phyloP scores from a whole-genome alignment of 1,140 invertebrate genomes.

The Mizuhopecten yessoensis region DNA sequence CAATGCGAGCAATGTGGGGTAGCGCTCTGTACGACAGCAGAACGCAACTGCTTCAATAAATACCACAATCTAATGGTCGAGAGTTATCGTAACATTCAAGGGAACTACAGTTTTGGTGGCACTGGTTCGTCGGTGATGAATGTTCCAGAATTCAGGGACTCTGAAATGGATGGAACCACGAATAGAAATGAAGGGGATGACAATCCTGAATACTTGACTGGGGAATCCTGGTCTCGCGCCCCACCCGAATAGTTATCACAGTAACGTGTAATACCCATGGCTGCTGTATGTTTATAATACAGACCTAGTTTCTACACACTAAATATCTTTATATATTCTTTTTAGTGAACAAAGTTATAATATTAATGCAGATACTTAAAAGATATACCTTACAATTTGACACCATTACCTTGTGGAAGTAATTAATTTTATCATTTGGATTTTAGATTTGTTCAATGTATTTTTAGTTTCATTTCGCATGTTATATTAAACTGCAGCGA shows the following conservation, averaged over 20 bases:
- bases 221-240: background rate
- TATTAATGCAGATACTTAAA: no score
- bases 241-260: background rate
- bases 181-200: background rate
- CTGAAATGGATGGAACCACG: background rate
- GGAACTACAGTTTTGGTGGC: background rate
- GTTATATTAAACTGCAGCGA: no score
- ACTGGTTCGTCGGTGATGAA: background rate
- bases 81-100: background rate
- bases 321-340: no score
- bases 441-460: no score
- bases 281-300: no score
- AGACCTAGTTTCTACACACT: no score
- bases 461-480: no score
- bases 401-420: no score
- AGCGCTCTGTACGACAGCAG: background rate
- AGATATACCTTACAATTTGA: no score
- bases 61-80: background rate
- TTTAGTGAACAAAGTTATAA: no score
- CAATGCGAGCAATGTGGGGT: background rate
- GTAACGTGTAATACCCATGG: no score
- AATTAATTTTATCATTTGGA: no score
- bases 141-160: background rate
- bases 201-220: background rate
- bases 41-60: conserved; percentile 8